These are phyloP conservation scores for Pseudomyrmex gracilis DNA, from an alignment of 1,140 invertebrate species.

Conservation along the genomic window DNA sequence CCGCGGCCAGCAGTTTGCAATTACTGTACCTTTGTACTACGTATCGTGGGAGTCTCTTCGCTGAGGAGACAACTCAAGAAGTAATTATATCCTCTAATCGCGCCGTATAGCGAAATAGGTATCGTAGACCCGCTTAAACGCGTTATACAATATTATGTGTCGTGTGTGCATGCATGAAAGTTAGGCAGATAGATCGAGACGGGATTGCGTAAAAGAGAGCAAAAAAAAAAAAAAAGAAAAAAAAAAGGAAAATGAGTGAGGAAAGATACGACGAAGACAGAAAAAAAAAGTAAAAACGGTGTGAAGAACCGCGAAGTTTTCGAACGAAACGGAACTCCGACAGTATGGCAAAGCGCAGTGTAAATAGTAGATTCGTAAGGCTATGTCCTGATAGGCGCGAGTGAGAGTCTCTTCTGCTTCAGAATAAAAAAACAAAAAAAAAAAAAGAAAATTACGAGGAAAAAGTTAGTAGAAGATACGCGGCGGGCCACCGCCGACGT, in stretches of 20 bases:
- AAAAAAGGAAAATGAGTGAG: constrained; percentile 21
- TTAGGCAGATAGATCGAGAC: constrained; percentile 33
- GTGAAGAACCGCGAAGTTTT: constrained; percentile 22
- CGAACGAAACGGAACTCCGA: constrained; percentile 49
- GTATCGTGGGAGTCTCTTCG: constrained; percentile 66
- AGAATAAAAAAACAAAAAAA: constrained; percentile 55
- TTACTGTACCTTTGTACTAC: constrained; percentile 78
- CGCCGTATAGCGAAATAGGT: constrained; percentile 61
- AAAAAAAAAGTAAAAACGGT: constrained; percentile 24
- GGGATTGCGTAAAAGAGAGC: constrained; percentile 13
- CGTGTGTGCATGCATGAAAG: constrained; percentile 68
- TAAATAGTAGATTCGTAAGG: constrained; percentile 73
- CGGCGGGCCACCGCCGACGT: constrained; percentile 77
- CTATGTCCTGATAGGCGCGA: constrained; percentile 67
- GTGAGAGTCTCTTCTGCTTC: constrained; percentile 53
- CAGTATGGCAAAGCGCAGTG: constrained; percentile 53
- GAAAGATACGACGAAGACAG: constrained; percentile 20
- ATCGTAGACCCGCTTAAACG: constrained; percentile 59
- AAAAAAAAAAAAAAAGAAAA: constrained; percentile 40
- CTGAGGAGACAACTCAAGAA: constrained; percentile 33
- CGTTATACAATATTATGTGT: constrained; percentile 73
- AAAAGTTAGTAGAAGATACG: constrained; percentile 60
- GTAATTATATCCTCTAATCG: constrained; percentile 56
- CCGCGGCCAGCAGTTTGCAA: constrained; percentile 80
- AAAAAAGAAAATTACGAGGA: constrained; percentile 67